These are phyloP conservation scores for Melolontha melolontha DNA, from an alignment of 2,888 invertebrate genomes.

Conservation along the genomic window DNA sequence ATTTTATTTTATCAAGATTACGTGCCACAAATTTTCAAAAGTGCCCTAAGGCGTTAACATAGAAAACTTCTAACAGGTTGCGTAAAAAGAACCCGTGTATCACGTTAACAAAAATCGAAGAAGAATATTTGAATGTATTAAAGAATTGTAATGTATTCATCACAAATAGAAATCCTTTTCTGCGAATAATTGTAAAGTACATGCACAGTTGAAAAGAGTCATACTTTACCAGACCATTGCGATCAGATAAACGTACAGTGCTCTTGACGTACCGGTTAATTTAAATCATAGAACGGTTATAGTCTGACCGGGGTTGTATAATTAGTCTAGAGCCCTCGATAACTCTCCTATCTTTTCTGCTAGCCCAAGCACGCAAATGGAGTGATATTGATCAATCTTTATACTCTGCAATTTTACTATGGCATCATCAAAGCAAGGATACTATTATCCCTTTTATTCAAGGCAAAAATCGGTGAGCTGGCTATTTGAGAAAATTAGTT, in stretches of 20 bases:
- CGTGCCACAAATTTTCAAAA: too few species aligned
- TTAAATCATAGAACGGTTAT: conserved; percentile 25
- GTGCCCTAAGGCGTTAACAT: too few species aligned
- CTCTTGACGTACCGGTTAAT: conserved; percentile 23
- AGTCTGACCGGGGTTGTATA: conserved; percentile 8
- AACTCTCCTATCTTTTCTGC: conserved; percentile 17
- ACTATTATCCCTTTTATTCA: conserved; percentile 26
- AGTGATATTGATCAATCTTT: conserved; percentile 27
- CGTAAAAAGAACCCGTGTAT: too few species aligned
- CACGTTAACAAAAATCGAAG: too few species aligned
- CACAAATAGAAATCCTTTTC: background rate
- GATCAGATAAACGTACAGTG: conserved; percentile 16
- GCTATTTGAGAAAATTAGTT: conserved; percentile 18
- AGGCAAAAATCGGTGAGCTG: conserved; percentile 21
- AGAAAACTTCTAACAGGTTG: too few species aligned
- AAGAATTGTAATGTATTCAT: conserved; percentile 2
- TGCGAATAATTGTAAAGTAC: conserved; percentile 1
- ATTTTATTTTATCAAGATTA: too few species aligned
- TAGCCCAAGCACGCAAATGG: conserved; percentile 17
- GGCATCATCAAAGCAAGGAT: conserved; percentile 26
- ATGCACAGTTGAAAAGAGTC: background rate
- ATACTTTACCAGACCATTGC: conserved; percentile 13
- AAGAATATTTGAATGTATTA: too few species aligned
- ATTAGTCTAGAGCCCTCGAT: conserved; percentile 25
- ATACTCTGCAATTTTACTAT: conserved; percentile 16